Conservation (phyloP, 2,888 invertebrate genomes). For the Drosophila neotestacea region DNA sequence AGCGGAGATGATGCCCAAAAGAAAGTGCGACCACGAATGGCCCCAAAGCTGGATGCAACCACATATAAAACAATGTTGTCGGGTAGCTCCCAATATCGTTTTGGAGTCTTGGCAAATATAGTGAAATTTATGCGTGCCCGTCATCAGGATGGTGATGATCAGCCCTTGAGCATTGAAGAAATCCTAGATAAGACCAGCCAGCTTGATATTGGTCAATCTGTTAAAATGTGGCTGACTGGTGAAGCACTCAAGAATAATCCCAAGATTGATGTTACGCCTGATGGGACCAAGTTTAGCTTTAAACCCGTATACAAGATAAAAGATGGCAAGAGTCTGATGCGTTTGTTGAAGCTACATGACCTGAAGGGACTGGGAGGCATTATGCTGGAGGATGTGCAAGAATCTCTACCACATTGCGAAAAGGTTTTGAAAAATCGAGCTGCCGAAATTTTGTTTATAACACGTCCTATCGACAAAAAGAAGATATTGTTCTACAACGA, state of each 20-base stretch:
- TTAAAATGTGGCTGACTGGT: constrained; percentile 94
- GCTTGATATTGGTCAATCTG: constrained; percentile 94
- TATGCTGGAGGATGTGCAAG: constrained; percentile 96
- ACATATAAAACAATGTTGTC: constrained; percentile 92
- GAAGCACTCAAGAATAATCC: constrained; percentile 96
- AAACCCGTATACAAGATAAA: constrained; percentile 97
- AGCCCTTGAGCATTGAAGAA: constrained; percentile 95
- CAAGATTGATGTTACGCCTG: constrained; percentile 93
- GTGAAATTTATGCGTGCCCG: constrained; percentile 97
- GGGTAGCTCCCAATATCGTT: constrained; percentile 96
- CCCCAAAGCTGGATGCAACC: constrained; percentile 90
- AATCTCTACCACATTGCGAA: constrained; percentile 97
- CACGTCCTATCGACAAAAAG: constrained; percentile 96
- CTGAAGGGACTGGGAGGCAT: constrained; percentile 97
- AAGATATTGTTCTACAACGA: constrained; percentile 98
- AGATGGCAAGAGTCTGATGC: constrained; percentile 94
- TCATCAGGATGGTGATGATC: constrained; percentile 96
- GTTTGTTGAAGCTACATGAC: constrained; percentile 96
- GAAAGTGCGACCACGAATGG: constrained; percentile 87
- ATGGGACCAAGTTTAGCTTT: constrained; percentile 92
- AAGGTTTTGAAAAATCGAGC: constrained; percentile 92
- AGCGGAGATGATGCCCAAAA: constrained; percentile 89
- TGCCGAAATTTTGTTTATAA: constrained; percentile 93
- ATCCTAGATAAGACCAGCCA: constrained; percentile 98
- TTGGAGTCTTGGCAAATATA: constrained; percentile 97